A percentile compares a stretch with the other conserved stretches of the same genome.
These are phyloP conservation scores for Furcifer pardalis DNA, from an alignment of 2,797 vertebrate genomes.

Conservation along the genomic window DNA sequence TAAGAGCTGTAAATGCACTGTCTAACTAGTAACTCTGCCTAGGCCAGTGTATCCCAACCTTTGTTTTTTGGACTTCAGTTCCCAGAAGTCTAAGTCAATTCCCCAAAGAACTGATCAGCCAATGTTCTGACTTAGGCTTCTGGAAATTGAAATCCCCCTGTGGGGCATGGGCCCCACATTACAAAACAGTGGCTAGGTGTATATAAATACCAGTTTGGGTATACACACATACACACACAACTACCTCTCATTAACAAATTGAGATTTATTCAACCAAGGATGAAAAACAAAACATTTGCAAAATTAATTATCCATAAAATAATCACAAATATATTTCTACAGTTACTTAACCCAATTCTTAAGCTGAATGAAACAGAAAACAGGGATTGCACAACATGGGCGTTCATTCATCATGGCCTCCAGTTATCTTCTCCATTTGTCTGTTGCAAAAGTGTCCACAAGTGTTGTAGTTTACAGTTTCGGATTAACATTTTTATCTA, in stretches of 20 bases:
- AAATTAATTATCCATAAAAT: conserved; percentile 27
- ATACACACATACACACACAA: background rate
- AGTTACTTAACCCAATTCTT: conserved; percentile 10
- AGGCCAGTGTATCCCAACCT: too few relatives aligned
- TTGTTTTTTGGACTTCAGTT: too few relatives aligned
- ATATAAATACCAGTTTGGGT: too few relatives aligned
- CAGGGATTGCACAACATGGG: background rate
- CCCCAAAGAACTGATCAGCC: too few relatives aligned
- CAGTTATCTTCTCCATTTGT: conserved; percentile 20
- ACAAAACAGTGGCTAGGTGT: too few relatives aligned
- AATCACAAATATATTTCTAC: conserved; percentile 20
- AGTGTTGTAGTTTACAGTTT: background rate
- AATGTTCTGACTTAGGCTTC: too few relatives aligned
- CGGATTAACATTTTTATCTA: conserved; percentile 66
- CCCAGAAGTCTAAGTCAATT: too few relatives aligned
- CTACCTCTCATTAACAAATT: conserved; percentile 34
- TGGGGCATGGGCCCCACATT: too few relatives aligned
- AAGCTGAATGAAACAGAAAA: conserved; percentile 18
- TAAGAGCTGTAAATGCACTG: background rate
- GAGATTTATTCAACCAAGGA: conserved; percentile 45
- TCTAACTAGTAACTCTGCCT: background rate
- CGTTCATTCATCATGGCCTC: background rate
- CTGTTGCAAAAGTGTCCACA: conserved; percentile 10
- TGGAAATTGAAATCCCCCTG: too few relatives aligned
- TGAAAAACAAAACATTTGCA: conserved; percentile 23